Evolutionary conservation across 1,140 invertebrate genomes (phyloP).

Genomic region (Dryas iulia): DNA sequence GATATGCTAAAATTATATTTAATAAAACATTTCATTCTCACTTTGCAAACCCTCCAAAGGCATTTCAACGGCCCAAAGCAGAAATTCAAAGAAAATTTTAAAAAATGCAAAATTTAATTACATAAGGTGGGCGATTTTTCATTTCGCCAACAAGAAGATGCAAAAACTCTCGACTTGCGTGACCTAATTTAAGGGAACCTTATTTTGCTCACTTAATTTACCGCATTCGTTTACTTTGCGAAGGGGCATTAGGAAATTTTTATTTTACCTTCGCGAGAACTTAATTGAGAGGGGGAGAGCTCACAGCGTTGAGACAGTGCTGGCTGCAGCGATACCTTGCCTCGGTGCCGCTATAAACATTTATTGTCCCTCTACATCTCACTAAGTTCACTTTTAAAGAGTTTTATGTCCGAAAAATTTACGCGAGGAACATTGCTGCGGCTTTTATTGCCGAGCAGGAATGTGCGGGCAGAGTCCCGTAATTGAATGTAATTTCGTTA

Average conservation of each 20-base stretch:
- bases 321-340: constrained; percentile 40
- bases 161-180: constrained; percentile 51
- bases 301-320: constrained; percentile 30
- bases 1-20: neutral
- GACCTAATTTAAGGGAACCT: constrained; percentile 68
- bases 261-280: constrained; percentile 62
- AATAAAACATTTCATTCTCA: neutral
- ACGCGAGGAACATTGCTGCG: constrained; percentile 66
- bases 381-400: constrained; percentile 77
- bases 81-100: constrained; percentile 29
- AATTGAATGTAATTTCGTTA: constrained; percentile 80
- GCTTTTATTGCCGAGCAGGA: constrained; percentile 71
- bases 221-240: constrained; percentile 70
- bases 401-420: constrained; percentile 80
- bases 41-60: neutral
- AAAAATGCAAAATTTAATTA: constrained; percentile 71
- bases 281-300: constrained; percentile 61
- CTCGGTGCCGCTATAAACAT: constrained; percentile 65
- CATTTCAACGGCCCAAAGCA: neutral
- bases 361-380: constrained; percentile 75
- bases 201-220: constrained; percentile 77
- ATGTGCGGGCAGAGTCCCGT: constrained; percentile 64
- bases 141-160: constrained; percentile 49
- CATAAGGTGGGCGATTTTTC: constrained; percentile 46
- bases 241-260: constrained; percentile 60